Evolutionary conservation across 2,888 invertebrate genomes (phyloP).

Genomic region (Girardia tigrina): DNA sequence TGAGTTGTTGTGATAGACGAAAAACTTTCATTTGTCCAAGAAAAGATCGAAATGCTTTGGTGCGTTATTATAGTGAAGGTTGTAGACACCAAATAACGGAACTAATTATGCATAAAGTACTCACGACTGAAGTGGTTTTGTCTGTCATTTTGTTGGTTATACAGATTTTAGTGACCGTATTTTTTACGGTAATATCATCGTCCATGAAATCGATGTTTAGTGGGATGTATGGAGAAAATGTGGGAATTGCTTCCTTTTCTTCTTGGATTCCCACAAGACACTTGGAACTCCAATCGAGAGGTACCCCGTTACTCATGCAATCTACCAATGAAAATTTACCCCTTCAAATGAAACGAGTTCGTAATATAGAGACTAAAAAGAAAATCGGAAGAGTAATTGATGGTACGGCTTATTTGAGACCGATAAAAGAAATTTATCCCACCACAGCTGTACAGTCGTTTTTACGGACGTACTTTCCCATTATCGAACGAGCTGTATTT

Average conservation of each 20-base stretch:
- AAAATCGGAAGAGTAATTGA: background rate
- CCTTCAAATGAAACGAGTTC: background rate
- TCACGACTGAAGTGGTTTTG: background rate
- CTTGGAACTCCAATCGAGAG: background rate
- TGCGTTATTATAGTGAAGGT: background rate
- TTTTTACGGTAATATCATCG: background rate
- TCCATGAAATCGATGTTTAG: background rate
- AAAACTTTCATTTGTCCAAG: background rate
- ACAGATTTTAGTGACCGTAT: background rate
- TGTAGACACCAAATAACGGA: background rate
- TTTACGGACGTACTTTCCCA: constrained; percentile 2
- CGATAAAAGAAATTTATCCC: background rate
- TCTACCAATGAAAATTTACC: background rate
- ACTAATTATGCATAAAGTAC: background rate
- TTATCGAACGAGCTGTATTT: background rate
- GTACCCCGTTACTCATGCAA: background rate
- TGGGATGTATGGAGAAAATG: background rate
- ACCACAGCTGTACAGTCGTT: background rate
- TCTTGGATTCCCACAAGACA: background rate
- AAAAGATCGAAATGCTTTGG: background rate
- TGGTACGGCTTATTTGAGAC: background rate
- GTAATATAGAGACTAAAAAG: background rate
- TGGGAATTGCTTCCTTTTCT: background rate
- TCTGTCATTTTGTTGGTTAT: background rate
- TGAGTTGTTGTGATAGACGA: background rate